Evolutionary conservation across 2,888 invertebrate genomes (phyloP), one percentile per base, ranked within the genome.

Genomic region (Portevinia maculata): DNA sequence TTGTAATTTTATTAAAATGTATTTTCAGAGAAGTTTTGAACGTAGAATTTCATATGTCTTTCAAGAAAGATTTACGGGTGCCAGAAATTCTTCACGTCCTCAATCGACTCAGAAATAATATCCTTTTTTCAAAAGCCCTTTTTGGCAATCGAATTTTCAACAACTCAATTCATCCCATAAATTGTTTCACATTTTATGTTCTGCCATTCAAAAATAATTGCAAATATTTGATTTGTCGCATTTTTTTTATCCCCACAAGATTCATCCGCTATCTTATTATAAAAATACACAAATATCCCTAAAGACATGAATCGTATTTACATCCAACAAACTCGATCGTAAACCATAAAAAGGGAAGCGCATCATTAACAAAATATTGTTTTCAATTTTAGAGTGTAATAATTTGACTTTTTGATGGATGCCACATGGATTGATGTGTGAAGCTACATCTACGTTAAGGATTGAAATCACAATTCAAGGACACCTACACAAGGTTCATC

Each of bases 351-450:
- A 64, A 39, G 37, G 19, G 0, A 37, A 52, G 15, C 32, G 44
- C 52, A 71, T 52, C 62, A 34, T 53, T 44, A 34, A 46, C n/a
- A 53, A 57, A 46, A 53, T 44, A 73, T 53, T 73, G 37, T 53
- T 46, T 71, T 44, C 44, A 41, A 62, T 44, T 53, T 62, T 71
- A 62, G 62, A 37, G 60, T 13, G 71, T 44, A 60, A 71, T 71
- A 17, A 62, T 46, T 53, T 53, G 71, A 53, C 52, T 52, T 52
- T 70, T 50, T 52, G 7, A 28, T 48, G 48, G 7, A 28, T 48
- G 24, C 2, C 7, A n/a, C 21, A 15, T 64, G 19, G 57, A 59
- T 32, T 32, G 41, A 71, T 28, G 48, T 39, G 24, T 15, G 13
- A 37, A 28, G 37, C n/a, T n/a, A 28, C 44, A 41, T 17, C 15